Evolutionary conservation across 1,140 invertebrate genomes (phyloP), one percentile per base, ranked within the genome.

Genomic region (Pygmarrhopalites habei): DNA sequence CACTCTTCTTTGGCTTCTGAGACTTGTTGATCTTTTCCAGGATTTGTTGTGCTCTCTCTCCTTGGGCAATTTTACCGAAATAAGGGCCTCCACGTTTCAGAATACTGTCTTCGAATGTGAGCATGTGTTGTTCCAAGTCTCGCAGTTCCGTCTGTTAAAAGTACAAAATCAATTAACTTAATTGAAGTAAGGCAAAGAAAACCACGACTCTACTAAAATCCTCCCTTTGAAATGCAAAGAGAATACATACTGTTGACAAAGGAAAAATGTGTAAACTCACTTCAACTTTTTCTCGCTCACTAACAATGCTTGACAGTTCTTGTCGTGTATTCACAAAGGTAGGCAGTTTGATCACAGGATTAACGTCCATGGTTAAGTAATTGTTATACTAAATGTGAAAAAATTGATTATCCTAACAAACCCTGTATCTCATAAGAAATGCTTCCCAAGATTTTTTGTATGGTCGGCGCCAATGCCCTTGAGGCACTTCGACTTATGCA

Each of bases 31-130:
- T 32, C 5, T 56, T 32, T 26, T 56, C 53, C 4, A 56, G 32
- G 19, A 56, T 56, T 10, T 28, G 53, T 41, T 39, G 29, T 21
- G 53, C 53, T 56, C 53, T 12, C 21, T 56, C 53, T 4, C 53
- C 53, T 56, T 39, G 26, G 5, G 30, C 53, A n/a, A 56, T 56
- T 35, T 23, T 35, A 21, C 53, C 53, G 39, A 56, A 56, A 41
- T 56, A 56, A 7, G 53, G 53, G 2, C 53, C 53, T 35, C 53
- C 35, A 2, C 53, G 53, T 41, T 39, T 30, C 28, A 56, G 21
- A 39, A 30, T 56, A 21, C 29, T 39, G 14, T 56, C 53, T 56
- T 56, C 53, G 21, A 56, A 56, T 17, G 2, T 35, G 4, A 35
- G 14, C 15, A 56, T 7, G 19, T 56, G 28, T 10, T 7, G 12